Conservation (phyloP, 2,888 invertebrate genomes). For the Drosophila ustulata region DNA sequence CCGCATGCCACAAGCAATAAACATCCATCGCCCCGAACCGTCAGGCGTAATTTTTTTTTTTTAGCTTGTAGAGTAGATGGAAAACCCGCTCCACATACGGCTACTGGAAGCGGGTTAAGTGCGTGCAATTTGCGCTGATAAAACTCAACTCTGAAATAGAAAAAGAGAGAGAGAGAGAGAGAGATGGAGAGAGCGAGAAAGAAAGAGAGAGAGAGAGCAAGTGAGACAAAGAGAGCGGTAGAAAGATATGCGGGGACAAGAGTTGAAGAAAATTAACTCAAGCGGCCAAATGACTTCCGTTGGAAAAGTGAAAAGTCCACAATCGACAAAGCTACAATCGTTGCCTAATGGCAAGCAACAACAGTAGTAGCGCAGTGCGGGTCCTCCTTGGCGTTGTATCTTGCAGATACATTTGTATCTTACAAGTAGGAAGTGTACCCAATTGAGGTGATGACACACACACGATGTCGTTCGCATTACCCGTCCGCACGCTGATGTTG, state of each 20-base stretch:
- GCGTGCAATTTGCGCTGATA: constrained; percentile 80
- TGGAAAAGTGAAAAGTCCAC: constrained; percentile 72
- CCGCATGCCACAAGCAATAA: constrained; percentile 56
- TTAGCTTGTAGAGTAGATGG: constrained; percentile 4
- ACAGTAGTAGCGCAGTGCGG: constrained; percentile 26
- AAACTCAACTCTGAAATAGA: constrained; percentile 36
- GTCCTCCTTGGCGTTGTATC: constrained; percentile 38
- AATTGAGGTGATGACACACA: constrained; percentile 83
- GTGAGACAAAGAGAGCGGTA: neutral
- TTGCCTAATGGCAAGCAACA: constrained; percentile 57
- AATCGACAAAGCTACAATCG: constrained; percentile 50
- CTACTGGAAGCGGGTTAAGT: constrained; percentile 79
- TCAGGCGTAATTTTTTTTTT: constrained; percentile 22
- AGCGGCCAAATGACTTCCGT: constrained; percentile 71
- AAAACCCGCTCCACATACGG: constrained; percentile 68
- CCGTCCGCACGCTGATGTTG: constrained; percentile 45
- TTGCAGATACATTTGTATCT: constrained; percentile 69
- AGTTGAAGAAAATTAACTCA: constrained; percentile 47
- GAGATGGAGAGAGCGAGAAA: neutral
- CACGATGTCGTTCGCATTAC: constrained; percentile 49
- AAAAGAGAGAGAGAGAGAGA: neutral
- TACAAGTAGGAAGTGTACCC: constrained; percentile 84
- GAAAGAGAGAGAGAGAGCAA: neutral
- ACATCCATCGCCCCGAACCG: constrained; percentile 36
- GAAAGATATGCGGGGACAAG: constrained; percentile 12